These are phyloP conservation scores for Asbolus verrucosus DNA, from an alignment of 1,140 invertebrate species.

Conservation along the genomic window DNA sequence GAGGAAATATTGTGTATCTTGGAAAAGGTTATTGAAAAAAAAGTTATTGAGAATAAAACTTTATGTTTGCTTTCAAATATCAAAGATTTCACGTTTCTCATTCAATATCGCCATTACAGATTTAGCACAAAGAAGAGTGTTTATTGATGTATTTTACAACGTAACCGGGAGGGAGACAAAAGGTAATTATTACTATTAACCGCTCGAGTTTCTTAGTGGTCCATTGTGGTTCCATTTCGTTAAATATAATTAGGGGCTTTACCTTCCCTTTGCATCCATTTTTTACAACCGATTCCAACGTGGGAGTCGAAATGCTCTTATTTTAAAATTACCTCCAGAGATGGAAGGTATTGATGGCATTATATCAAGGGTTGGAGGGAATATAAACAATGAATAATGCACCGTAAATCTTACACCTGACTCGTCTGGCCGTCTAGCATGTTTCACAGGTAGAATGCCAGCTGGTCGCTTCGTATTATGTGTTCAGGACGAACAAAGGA, in stretches of 20 bases:
- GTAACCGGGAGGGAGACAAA: slow-evolving; percentile 10
- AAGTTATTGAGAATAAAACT: slow-evolving; percentile 49
- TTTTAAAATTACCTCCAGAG: slow-evolving; percentile 21
- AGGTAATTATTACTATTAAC: slow-evolving; percentile 9
- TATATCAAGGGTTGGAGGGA: slow-evolving; percentile 34
- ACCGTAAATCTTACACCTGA: slow-evolving; percentile 37
- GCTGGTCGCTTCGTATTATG: slow-evolving; percentile 21
- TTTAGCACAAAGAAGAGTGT: not conserved
- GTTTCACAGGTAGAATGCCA: slow-evolving; percentile 37
- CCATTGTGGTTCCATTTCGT: not conserved
- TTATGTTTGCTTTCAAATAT: slow-evolving; percentile 47
- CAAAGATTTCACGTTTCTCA: slow-evolving; percentile 44
- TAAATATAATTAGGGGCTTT: slow-evolving; percentile 10
- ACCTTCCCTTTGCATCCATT: not conserved
- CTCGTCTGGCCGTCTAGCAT: slow-evolving; percentile 21
- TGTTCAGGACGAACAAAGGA: slow-evolving; percentile 15
- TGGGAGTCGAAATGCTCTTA: slow-evolving; percentile 12
- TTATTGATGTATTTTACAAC: slow-evolving; percentile 11
- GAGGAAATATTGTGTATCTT: slow-evolving; percentile 34
- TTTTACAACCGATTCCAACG: slow-evolving; percentile 4
- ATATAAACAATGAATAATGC: slow-evolving; percentile 38
- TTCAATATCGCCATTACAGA: slow-evolving; percentile 16
- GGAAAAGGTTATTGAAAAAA: slow-evolving; percentile 48
- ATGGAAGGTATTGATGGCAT: slow-evolving; percentile 11
- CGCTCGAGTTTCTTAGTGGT: slow-evolving; percentile 10